Conservation (phyloP, 2,797 vertebrate genomes). For the Eulemur coronatus region DNA sequence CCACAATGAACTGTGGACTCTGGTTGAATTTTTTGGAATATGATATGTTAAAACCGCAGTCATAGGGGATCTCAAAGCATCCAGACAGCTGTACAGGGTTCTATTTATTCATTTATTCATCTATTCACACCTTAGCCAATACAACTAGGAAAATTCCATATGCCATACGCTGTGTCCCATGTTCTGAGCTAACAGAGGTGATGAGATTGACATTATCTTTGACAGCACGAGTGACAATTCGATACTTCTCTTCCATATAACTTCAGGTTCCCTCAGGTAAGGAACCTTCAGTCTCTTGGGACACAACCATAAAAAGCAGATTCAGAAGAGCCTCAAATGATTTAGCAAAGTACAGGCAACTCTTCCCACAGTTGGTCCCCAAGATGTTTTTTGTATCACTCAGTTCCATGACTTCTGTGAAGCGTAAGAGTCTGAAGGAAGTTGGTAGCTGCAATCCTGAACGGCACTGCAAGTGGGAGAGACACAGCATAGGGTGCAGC, state of each 20-base stretch:
- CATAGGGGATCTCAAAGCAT: no score
- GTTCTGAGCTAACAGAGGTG: neutral
- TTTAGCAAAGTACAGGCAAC: neutral
- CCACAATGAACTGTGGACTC: no score
- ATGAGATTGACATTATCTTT: neutral
- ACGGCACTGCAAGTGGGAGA: neutral
- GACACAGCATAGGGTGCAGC: no score
- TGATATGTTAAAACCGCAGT: neutral
- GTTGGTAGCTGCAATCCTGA: neutral
- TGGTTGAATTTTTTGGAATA: neutral
- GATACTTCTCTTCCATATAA: neutral
- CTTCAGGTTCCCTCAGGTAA: neutral
- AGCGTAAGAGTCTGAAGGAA: neutral
- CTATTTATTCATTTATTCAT: neutral
- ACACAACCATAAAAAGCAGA: neutral
- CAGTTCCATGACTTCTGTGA: neutral
- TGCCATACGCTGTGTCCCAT: accelerated
- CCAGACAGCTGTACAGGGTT: neutral
- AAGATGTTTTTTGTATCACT: neutral
- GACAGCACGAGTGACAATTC: neutral
- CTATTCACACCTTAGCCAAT: neutral
- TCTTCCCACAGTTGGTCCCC: neutral
- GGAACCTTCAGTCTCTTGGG: neutral
- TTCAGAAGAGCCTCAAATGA: neutral
- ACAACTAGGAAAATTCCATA: accelerated